phyloP scores from a whole-genome alignment of 2,888 invertebrate genomes.

The Drosophila mettleri region DNA sequence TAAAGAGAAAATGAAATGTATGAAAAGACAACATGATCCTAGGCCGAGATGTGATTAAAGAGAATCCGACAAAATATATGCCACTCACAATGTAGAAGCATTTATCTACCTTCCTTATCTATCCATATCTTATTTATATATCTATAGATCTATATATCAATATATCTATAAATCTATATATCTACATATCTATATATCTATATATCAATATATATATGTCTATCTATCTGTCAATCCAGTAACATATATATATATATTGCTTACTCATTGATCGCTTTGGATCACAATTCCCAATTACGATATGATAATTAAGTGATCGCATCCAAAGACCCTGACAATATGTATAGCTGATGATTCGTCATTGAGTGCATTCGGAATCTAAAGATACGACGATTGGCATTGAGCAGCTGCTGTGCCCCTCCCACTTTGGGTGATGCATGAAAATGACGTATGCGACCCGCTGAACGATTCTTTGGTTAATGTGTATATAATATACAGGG shows the following conservation, averaged over 20 bases:
- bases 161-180: too few relatives aligned
- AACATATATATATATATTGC: background rate
- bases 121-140: too few relatives aligned
- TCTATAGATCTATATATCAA: too few relatives aligned
- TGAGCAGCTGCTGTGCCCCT: constrained; percentile 12
- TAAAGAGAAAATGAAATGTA: too few relatives aligned
- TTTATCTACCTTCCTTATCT: too few relatives aligned
- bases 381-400: constrained; percentile 28
- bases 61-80: too few relatives aligned
- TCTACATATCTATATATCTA: too few relatives aligned
- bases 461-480: background rate
- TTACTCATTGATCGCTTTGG: constrained; percentile 25
- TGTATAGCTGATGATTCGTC: constrained; percentile 19
- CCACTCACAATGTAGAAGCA: too few relatives aligned
- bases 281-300: constrained; percentile 19
- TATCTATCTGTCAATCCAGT: background rate
- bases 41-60: too few relatives aligned
- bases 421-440: constrained; percentile 28
- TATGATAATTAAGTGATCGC: constrained; percentile 18
- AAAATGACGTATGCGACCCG: constrained; percentile 46
- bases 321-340: constrained; percentile 1
- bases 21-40: too few relatives aligned
- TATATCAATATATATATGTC: too few relatives aligned
- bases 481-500: background rate
- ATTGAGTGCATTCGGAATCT: constrained; percentile 26